Evolutionary conservation across 2,113 vertebrate genomes (phyloP).

Genomic region (Hippocampus comes): DNA sequence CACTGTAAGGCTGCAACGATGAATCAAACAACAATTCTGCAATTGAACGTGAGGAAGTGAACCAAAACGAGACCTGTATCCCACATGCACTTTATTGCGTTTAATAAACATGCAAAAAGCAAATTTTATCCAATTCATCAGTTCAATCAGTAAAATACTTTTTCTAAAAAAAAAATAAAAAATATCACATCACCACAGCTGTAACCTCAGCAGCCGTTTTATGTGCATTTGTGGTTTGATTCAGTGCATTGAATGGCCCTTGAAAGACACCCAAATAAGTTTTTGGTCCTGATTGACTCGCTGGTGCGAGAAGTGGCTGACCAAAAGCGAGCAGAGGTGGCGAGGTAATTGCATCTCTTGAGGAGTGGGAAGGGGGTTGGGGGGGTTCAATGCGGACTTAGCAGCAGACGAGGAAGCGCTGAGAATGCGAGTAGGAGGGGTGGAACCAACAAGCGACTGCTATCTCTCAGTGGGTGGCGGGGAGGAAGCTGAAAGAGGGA

Average conservation of each 20-base stretch:
- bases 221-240: no score
- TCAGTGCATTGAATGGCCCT: neutral
- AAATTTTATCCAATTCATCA: neutral
- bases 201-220: neutral
- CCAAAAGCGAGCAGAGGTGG: conserved; percentile 11
- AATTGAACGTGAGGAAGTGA: no score
- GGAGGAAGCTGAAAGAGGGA: conserved; percentile 10
- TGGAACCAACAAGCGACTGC: neutral
- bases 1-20: neutral
- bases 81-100: no score
- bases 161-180: no score
- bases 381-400: conserved; percentile 4
- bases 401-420: conserved; percentile 5
- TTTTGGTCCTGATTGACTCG: neutral
- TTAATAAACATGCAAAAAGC: no score
- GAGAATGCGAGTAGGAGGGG: conserved; percentile 6
- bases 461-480: conserved; percentile 11
- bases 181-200: neutral
- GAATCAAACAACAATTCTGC: no score
- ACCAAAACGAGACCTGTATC: no score
- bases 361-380: neutral
- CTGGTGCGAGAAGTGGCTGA: conserved; percentile 19
- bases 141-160: neutral
- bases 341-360: conserved; percentile 44
- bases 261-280: neutral